A percentile compares a stretch with the other conserved stretches of the same genome.
Evolutionary conservation across 2,797 vertebrate genomes (phyloP).

Genomic region (Argentina silus): DNA sequence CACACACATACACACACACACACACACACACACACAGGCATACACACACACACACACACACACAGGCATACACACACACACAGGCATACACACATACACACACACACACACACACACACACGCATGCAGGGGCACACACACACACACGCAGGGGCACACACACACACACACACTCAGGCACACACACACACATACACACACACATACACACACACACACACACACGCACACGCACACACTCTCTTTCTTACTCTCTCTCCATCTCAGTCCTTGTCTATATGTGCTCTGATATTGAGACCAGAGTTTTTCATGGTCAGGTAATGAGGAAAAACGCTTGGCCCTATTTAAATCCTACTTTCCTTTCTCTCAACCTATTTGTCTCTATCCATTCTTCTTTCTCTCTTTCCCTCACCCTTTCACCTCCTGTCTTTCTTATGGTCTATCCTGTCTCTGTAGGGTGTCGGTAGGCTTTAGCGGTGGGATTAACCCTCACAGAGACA

Average conservation of each 20-base stretch:
- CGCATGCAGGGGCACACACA: too few relatives aligned
- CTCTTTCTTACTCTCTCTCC: neutral
- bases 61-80: constrained; percentile 12
- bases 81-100: neutral
- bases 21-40: neutral
- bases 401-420: too few relatives aligned
- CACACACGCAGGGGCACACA: too few relatives aligned
- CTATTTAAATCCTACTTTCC: neutral
- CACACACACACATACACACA: constrained; percentile 19
- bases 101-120: neutral
- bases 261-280: neutral
- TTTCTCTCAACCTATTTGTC: neutral
- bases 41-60: neutral
- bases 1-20: constrained; percentile 16
- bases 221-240: neutral
- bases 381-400: neutral
- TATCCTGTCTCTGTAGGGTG: constrained; percentile 18
- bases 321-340: too few relatives aligned
- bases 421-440: neutral
- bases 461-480: neutral
- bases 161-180: neutral
- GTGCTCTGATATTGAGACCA: too few relatives aligned
- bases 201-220: neutral
- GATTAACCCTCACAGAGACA: constrained; percentile 36
- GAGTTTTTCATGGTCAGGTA: too few relatives aligned